These are phyloP conservation scores for Tenualosa thibaudeaui DNA, from an alignment of 2,797 vertebrate genomes.

Conservation along the genomic window DNA sequence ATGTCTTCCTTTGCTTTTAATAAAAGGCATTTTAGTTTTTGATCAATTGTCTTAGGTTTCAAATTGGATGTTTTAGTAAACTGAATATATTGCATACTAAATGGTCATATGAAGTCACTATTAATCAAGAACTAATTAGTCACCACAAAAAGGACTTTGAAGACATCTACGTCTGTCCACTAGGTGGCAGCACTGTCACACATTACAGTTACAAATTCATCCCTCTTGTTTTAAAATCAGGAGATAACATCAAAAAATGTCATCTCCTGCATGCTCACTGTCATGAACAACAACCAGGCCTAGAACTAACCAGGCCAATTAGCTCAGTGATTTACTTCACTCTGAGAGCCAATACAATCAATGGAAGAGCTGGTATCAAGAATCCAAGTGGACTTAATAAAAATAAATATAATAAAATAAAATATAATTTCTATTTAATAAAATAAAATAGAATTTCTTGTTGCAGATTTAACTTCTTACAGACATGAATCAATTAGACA, in stretches of 20 bases:
- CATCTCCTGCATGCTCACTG: neutral
- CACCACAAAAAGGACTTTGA: neutral
- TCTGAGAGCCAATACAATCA: neutral
- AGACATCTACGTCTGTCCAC: neutral
- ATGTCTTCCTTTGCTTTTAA: neutral
- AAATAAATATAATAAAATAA: no score
- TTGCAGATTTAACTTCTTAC: neutral
- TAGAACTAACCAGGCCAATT: no score
- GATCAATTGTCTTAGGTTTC: neutral
- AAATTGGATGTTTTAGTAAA: neutral
- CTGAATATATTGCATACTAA: no score
- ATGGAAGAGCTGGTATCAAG: neutral
- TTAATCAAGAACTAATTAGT: neutral
- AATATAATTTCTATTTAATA: no score
- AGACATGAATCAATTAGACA: no score
- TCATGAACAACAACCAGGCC: no score
- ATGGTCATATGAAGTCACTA: neutral
- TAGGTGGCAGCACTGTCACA: neutral
- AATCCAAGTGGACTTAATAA: neutral
- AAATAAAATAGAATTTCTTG: neutral
- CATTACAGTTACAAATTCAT: neutral
- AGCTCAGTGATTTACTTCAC: neutral
- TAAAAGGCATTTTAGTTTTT: conserved; percentile 17
- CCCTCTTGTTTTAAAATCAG: neutral
- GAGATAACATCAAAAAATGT: neutral